phyloP scores from a whole-genome alignment of 2,888 invertebrate species.

The Orchesellides sinensis region DNA sequence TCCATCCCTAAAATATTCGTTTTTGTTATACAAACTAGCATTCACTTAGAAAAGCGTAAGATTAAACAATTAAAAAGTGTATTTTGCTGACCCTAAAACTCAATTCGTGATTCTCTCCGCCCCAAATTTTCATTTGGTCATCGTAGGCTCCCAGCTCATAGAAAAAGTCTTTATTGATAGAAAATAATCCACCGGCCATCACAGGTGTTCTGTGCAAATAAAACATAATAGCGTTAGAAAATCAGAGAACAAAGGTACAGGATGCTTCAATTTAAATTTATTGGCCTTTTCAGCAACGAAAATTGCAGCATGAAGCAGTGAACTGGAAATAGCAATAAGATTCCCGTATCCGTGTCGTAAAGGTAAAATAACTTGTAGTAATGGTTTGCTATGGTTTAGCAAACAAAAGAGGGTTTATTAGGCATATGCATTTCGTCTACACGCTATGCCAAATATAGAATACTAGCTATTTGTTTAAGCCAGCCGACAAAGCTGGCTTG shows the following conservation, averaged over 20 bases:
- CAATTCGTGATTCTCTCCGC: slow-evolving; percentile 98
- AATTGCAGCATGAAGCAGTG: too few relatives aligned
- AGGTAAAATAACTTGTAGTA: not conserved
- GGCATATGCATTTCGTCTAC: too few relatives aligned
- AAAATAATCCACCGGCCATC: slow-evolving; percentile 97
- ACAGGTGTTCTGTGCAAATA: slow-evolving; percentile 46
- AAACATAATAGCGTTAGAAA: not conserved
- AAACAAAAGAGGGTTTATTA: too few relatives aligned
- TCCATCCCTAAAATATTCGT: slow-evolving; percentile 83
- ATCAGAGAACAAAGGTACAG: too few relatives aligned
- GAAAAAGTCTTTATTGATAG: slow-evolving; percentile 90
- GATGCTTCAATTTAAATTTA: too few relatives aligned
- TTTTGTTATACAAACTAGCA: not conserved
- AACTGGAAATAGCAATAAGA: not conserved
- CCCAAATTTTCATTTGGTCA: slow-evolving; percentile 91
- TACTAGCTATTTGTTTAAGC: too few relatives aligned
- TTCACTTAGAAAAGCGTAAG: not conserved
- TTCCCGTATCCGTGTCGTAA: too few relatives aligned
- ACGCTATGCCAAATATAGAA: too few relatives aligned
- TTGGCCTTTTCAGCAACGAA: too few relatives aligned
- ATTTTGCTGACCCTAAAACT: slow-evolving; percentile 86
- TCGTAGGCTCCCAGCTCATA: slow-evolving; percentile 88
- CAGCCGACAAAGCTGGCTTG: too few relatives aligned
- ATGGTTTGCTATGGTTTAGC: not conserved
- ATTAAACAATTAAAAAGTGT: slow-evolving; percentile 37